Percentiles rank a stretch among this genome's conserved stretches.
These are phyloP conservation scores for Pseudopipra pipra DNA, from an alignment of 2,113 vertebrate genomes.

Conservation along the genomic window DNA sequence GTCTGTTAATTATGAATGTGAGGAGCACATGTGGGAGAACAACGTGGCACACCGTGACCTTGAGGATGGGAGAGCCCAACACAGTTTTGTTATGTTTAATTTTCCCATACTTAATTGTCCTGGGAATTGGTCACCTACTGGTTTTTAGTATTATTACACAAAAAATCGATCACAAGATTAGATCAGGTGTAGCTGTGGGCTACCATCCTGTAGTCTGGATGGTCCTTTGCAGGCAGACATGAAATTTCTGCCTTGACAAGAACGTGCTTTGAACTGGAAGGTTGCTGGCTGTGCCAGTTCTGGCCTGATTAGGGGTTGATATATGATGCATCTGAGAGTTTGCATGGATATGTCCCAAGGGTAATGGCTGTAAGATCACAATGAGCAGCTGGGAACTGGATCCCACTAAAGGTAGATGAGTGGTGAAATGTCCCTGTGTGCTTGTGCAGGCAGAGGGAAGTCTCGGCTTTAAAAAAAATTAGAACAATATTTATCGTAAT, in stretches of 20 bases:
- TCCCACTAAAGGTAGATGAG: background rate
- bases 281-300: accelerated
- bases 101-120: background rate
- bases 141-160: background rate
- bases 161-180: background rate
- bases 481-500: background rate
- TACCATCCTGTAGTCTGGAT: background rate
- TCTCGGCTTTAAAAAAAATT: background rate
- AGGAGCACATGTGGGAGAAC: background rate
- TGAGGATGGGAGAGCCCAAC: background rate
- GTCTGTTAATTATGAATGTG: background rate
- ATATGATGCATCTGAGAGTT: background rate
- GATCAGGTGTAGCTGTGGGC: background rate
- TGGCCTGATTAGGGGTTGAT: background rate
- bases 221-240: background rate
- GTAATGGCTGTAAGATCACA: background rate
- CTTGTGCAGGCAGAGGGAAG: background rate
- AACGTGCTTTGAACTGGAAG: background rate
- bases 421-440: accelerated
- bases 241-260: background rate
- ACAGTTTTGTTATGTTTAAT: background rate
- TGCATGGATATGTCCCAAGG: background rate
- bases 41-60: accelerated
- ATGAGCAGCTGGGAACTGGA: background rate
- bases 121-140: background rate